A percentile compares a stretch with the other conserved stretches of the same genome.
These are phyloP conservation scores for Platyrinchus mystaceus DNA, from an alignment of 2,797 vertebrate species.

Conservation along the genomic window DNA sequence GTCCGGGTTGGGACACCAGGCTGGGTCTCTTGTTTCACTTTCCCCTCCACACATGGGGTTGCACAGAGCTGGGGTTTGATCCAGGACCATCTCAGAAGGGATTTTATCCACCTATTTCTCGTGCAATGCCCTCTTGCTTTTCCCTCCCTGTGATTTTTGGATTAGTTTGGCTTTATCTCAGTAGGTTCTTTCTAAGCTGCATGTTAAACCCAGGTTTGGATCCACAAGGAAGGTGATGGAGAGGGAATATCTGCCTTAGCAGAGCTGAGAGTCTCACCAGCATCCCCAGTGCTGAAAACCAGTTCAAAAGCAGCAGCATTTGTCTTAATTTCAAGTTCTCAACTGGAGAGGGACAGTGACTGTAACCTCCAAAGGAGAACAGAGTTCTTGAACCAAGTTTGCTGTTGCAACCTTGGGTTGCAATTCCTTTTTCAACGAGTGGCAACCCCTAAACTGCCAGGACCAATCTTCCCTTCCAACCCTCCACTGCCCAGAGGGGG, in stretches of 20 bases:
- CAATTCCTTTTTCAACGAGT: neutral
- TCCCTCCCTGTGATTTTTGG: neutral
- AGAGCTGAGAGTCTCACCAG: neutral
- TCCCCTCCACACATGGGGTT: neutral
- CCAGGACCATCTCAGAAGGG: neutral
- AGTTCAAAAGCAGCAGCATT: neutral
- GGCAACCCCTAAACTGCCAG: neutral
- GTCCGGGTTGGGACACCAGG: neutral
- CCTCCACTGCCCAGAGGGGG: neutral
- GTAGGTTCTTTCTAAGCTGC: neutral
- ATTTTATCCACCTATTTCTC: neutral
- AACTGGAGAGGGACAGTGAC: neutral
- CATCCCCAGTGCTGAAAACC: neutral
- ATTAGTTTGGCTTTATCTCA: neutral
- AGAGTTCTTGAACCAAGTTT: neutral
- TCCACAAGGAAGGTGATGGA: fast-evolving
- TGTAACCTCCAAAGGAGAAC: neutral
- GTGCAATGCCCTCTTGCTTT: neutral
- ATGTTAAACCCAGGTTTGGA: neutral
- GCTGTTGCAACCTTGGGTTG: neutral
- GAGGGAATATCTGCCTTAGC: neutral
- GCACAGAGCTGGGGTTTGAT: neutral
- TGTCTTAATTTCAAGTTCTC: neutral
- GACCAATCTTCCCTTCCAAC: neutral
- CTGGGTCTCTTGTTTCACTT: neutral